Percentiles rank a stretch among this genome's conserved stretches.
phyloP scores from a whole-genome alignment of 2,113 vertebrate species.

The Ptilorrhoa leucosticta region DNA sequence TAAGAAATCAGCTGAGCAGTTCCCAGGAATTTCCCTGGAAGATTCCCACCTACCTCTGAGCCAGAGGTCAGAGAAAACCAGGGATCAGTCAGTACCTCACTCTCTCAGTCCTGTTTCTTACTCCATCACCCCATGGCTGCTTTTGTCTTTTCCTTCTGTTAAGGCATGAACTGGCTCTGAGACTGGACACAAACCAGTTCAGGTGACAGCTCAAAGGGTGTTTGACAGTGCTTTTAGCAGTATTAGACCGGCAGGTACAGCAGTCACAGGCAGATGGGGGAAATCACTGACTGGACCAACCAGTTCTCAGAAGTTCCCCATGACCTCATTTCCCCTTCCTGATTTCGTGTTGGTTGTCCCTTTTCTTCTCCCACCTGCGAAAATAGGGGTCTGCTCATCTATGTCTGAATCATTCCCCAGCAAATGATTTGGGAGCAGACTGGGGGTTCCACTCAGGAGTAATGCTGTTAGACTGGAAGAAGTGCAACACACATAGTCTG shows the following conservation, averaged over 20 bases:
- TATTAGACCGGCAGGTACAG: not conserved
- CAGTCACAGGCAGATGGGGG: not conserved
- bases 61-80: not conserved
- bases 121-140: not conserved
- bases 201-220: not conserved
- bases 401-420: not conserved
- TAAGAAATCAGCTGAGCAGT: not conserved
- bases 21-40: not conserved
- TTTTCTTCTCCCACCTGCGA: not conserved
- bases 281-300: not conserved
- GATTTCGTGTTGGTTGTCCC: not conserved
- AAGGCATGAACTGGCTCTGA: not conserved
- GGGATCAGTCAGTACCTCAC: not conserved
- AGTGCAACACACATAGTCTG: not conserved
- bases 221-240: not conserved
- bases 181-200: not conserved
- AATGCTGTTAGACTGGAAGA: not conserved
- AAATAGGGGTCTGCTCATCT: not conserved
- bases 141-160: not conserved
- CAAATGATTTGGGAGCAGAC: not conserved
- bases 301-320: not conserved
- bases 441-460: not conserved
- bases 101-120: not conserved
- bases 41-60: not conserved
- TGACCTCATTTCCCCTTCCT: not conserved